Evolutionary conservation across 35 echinoderm and acorn worm species (phyloP).

Genomic region (Ophiothrix spiculata): DNA sequence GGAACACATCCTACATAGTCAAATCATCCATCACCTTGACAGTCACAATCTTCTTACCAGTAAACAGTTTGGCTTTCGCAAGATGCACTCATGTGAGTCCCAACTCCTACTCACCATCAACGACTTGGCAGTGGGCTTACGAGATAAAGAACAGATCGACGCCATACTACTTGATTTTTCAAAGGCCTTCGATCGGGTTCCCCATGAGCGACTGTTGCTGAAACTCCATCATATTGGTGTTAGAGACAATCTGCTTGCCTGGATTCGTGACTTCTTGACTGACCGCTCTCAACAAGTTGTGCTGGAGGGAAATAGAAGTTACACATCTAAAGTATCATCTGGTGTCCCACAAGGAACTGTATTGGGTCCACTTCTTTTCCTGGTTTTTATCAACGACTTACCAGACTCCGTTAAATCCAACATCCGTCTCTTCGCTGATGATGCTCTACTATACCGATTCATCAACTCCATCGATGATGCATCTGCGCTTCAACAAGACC

Average conservation of each 20-base stretch:
- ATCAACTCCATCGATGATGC: too few species aligned
- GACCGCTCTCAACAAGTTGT: constrained; percentile 22
- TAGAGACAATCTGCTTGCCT: not conserved
- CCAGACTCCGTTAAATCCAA: too few species aligned
- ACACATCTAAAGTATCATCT: not conserved
- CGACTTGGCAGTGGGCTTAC: constrained; percentile 3
- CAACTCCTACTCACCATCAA: constrained; percentile 35
- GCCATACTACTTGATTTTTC: constrained; percentile 39
- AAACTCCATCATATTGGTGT: constrained; percentile 23
- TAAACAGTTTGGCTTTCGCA: constrained; percentile 40
- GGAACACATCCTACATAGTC: constrained; percentile 43
- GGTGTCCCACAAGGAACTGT: constrained; percentile 38
- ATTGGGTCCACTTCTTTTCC: constrained; percentile 24
- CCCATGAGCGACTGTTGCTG: constrained; percentile 18
- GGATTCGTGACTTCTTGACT: constrained; percentile 27
- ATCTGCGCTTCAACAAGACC: too few species aligned
- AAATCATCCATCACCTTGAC: constrained; percentile 47
- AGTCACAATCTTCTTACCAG: constrained; percentile 13
- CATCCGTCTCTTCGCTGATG: too few species aligned
- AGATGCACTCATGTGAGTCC: constrained; percentile 29
- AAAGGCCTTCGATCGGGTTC: constrained; percentile 51
- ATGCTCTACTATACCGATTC: too few species aligned
- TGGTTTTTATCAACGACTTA: constrained; percentile 44
- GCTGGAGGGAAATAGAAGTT: not conserved
- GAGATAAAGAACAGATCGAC: constrained; percentile 28